Conservation (phyloP, 2,113 vertebrate genomes). For the Numida meleagris region DNA sequence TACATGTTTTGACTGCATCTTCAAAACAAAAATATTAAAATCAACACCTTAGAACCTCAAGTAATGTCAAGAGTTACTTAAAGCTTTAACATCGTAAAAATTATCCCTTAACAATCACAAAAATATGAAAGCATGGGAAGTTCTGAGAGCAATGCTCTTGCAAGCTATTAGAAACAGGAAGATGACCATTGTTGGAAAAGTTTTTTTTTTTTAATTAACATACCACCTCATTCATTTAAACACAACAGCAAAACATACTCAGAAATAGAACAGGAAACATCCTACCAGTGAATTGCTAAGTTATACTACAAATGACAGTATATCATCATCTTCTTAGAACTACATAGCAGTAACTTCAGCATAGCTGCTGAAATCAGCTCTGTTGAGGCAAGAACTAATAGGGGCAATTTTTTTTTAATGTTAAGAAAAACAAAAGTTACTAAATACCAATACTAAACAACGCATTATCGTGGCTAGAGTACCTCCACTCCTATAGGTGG, state of each 20-base stretch:
- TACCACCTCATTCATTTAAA: neutral
- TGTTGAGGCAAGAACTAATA: neutral
- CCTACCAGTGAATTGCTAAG: neutral
- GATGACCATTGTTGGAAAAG: neutral
- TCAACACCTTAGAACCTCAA: neutral
- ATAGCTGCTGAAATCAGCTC: neutral
- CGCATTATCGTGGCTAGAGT: neutral
- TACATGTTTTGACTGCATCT: constrained; percentile 88
- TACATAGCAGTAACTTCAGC: neutral
- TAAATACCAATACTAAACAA: neutral
- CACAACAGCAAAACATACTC: neutral
- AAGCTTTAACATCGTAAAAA: neutral
- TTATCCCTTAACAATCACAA: neutral
- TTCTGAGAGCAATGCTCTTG: neutral
- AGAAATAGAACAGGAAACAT: neutral
- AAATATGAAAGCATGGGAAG: fast-evolving
- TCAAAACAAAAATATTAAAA: constrained; percentile 34
- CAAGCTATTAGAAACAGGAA: neutral
- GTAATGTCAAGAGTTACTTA: neutral
- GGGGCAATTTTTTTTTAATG: neutral
- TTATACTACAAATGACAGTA: neutral
- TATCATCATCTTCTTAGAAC: neutral
- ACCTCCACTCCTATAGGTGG: neutral
- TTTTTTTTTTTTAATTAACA: neutral
- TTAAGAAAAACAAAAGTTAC: neutral